Base-by-base conservation (phyloP, 2,113 vertebrate species). In the Brachionichthys hirsutus region DNA sequence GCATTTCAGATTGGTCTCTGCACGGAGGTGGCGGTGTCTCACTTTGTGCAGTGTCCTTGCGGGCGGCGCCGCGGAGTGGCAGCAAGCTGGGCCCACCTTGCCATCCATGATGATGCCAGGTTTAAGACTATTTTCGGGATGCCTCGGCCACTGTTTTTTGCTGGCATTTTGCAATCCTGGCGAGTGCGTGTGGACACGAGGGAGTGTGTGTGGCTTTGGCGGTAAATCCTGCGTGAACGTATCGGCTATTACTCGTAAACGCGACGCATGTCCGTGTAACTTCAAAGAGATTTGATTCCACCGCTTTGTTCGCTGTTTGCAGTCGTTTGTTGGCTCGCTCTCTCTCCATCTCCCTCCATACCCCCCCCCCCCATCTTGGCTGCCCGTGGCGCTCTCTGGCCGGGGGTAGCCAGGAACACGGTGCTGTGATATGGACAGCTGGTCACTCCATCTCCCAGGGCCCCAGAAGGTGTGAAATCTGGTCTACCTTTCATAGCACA, bases 371-470 rank as follows among this genome's bases (percentile, higher is more conserved):
- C 60, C 69, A 69, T 41, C 72, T 72, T 38, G 75, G 66, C 77
- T 66, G 73, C 84, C 79, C 43, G 61, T 81, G 59, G 65, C 79
- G 84, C 72, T 80, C 61, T 77, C 78, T 88, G 76, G 83, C 82
- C 52, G 59, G 73, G 87, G 84, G 70, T 86, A 82, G 82, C 82
- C 84, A 88, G 86, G 82, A 89, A 90, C 86, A 83, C 78, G 75
- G 77, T 81, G 86, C 83, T 88, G 84, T 87, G 89, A 90, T 90
- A 87, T 83, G 82, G 87, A 90, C 91, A 92, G 89, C 90, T 92
- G 91, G 88, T 80, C 86, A 67, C 78, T 79, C 83, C 66, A 67
- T 88, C 82, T 90, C 86, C 87, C 69, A 77, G 81, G 87, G 86
- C 71, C 77, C 86, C 83, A 79, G 85, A 87, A 87, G 88, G 84